phyloP scores from a whole-genome alignment of 37 sponge, comb jelly and placozoan species.

The Bolinopsis microptera region DNA sequence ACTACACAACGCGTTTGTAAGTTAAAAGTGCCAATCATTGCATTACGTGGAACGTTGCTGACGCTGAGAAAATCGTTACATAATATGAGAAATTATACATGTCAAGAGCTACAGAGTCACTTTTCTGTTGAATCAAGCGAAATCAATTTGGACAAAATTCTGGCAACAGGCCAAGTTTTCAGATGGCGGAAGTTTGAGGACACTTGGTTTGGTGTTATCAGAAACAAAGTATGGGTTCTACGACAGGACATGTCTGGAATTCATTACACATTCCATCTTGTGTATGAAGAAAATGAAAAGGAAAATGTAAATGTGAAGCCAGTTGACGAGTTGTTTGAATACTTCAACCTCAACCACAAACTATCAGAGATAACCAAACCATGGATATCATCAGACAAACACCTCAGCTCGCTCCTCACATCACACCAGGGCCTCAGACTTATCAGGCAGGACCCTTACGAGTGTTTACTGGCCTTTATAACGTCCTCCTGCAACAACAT shows the following conservation, averaged over 20 bases:
- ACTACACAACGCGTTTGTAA: too few relatives aligned
- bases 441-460: constrained; percentile 81
- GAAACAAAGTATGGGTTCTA: neutral
- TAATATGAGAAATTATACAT: constrained; percentile 22
- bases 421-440: constrained; percentile 72
- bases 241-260: neutral
- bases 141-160: constrained; percentile 36
- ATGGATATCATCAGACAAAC: constrained; percentile 7
- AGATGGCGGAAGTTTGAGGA: constrained; percentile 44
- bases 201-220: constrained; percentile 50
- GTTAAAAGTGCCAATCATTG: too few relatives aligned
- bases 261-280: constrained; percentile 11
- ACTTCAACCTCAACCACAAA: constrained; percentile 13
- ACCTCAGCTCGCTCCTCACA: neutral
- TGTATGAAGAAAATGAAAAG: too few relatives aligned
- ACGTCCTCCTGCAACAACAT: constrained; percentile 96
- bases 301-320: neutral
- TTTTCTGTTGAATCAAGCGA: neutral
- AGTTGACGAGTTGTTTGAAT: neutral
- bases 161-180: constrained; percentile 65
- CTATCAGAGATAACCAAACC: neutral
- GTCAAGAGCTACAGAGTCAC: neutral
- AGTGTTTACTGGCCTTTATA: constrained; percentile 86
- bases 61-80: neutral
- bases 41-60: too few relatives aligned